Percentiles rank a stretch among this genome's conserved stretches.
Evolutionary conservation across 2,113 vertebrate species (phyloP).

Genomic region (Ceuthmochares aereus): DNA sequence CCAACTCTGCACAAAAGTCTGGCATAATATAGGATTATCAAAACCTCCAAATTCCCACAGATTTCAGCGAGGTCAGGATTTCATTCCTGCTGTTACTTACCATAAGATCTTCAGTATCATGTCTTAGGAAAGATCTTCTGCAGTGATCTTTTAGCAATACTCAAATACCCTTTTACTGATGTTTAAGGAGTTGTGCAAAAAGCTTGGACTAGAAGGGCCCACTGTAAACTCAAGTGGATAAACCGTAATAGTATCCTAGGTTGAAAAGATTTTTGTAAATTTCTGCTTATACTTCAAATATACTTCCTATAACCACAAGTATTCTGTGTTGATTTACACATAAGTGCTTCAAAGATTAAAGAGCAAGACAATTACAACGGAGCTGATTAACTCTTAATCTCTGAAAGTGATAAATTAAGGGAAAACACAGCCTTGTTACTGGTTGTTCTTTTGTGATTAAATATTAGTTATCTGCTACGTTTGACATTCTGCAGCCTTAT

Average conservation of each 20-base stretch:
- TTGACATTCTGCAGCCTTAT: conserved; percentile 17
- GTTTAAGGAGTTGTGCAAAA: neutral
- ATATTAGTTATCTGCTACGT: conserved; percentile 25
- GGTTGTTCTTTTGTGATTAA: conserved; percentile 36
- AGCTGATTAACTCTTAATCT: conserved; percentile 26
- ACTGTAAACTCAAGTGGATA: neutral
- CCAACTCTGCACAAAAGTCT: neutral
- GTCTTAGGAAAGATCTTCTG: neutral
- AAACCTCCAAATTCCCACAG: neutral
- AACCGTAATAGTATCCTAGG: neutral
- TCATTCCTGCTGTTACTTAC: neutral
- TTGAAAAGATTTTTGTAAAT: neutral
- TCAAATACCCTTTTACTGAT: no score
- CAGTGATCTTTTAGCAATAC: neutral
- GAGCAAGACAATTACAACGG: neutral
- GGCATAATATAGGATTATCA: neutral
- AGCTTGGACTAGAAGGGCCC: neutral
- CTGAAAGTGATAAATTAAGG: conserved; percentile 2
- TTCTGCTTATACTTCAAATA: neutral
- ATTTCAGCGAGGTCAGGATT: neutral
- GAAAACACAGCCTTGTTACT: neutral
- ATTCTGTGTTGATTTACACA: conserved; percentile 1
- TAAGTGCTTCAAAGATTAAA: conserved; percentile 32
- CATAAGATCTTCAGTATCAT: neutral
- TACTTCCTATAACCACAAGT: neutral